phyloP scores from a whole-genome alignment of 2,888 invertebrate genomes.

The Tigriopus californicus region DNA sequence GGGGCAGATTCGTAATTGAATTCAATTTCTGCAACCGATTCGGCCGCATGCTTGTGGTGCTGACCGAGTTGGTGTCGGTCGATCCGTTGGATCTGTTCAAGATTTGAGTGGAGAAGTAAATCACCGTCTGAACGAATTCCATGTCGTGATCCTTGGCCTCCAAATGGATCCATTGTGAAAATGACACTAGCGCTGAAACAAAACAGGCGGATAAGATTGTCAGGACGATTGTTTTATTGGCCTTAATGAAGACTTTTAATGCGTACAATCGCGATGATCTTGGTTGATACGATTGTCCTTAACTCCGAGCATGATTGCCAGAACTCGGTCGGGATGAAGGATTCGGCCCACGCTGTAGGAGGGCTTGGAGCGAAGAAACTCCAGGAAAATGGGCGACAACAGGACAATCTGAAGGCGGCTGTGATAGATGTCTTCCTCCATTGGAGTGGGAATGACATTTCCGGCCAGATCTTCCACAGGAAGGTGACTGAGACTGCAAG shows the following conservation, averaged over 20 bases:
- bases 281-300: neutral
- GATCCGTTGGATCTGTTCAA: neutral
- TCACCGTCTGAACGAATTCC: constrained; percentile 14
- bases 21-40: neutral
- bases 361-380: neutral
- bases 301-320: constrained; percentile 13
- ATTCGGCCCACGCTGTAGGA: neutral
- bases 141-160: constrained; percentile 15
- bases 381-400: neutral
- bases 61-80: neutral
- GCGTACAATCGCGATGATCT: neutral
- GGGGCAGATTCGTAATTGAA: neutral
- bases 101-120: constrained; percentile 12
- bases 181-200: constrained; percentile 2
- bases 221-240: neutral
- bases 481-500: neutral
- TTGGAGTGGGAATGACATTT: neutral
- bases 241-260: neutral
- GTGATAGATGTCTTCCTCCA: neutral
- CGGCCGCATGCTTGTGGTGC: neutral
- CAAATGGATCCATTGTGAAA: constrained; percentile 12
- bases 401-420: constrained; percentile 7
- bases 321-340: constrained; percentile 11
- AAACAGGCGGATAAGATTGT: neutral
- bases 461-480: neutral